Evolutionary conservation across 2,113 vertebrate genomes (phyloP), one percentile per base, ranked within the genome.

Genomic region (Paramormyrops kingsleyae): DNA sequence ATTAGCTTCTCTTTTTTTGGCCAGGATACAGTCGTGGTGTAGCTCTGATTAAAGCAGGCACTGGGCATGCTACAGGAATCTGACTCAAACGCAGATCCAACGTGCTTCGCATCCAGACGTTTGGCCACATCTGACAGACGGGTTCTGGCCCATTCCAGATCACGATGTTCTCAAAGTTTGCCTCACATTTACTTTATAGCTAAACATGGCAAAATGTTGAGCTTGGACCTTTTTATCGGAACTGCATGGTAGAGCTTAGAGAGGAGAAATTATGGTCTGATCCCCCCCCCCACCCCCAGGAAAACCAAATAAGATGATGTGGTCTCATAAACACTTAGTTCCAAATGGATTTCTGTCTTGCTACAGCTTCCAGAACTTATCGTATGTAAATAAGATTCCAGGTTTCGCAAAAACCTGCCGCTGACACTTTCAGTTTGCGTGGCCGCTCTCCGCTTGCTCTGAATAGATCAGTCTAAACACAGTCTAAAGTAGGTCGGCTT

Each of bases 261-360:
- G 42, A 83, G 90, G 42, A 35, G 87, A 56, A 49, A 89, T n/a
- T 8, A 85, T 27, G 89, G 44, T 80, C 50, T 56, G 88, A 84
- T 56, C 3, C 7, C 31, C 50, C 46, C 44, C 83, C 59, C 27
- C 31, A 50, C 50, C 35, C 89, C 24, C 88, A 31, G 15, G 56
- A 52, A 87, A 83, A 80, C 89, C 88, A 56, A 92, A 89, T 35
- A 62, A 59, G 5, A 92, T 90, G 84, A 83, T 88, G 84, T 87
- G 86, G 62, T 89, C n/a, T 70, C 7, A 24, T 89, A 46, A 52
- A 49, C 83, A 49, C 3, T 42, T 24, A 53, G 59, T 47, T 89
- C 52, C 83, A 66, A 24, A 39, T 56, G 42, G 52, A 89, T 47
- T 10, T 27, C 62, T 66, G n/a, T 12, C 89, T 74, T 8, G 17